Evolutionary conservation across 2,888 invertebrate genomes (phyloP), one percentile per base, ranked within the genome.

Genomic region (Notocelia uddmanniana): DNA sequence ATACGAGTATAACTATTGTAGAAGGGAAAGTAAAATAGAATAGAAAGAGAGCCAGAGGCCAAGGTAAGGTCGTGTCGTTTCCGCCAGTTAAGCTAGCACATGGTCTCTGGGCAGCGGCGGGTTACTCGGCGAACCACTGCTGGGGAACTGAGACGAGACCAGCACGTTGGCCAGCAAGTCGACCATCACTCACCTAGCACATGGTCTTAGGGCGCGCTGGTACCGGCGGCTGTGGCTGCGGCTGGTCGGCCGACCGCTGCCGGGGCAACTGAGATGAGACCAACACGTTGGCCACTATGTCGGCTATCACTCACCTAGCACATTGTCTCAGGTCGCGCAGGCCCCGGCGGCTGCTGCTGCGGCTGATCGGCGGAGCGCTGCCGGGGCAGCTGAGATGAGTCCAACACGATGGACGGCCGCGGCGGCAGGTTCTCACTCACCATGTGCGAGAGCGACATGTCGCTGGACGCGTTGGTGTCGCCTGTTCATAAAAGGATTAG

Each of bases 391-490:
- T 93, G 91, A 64, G 94, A 91, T 18, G 93, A 92, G 87, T 93
- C 93, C 81, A 93, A 87, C 81, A 94, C 91, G 73, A 94, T 94
- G 73, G 93, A 90, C 3, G 94, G 94, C 70, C 94, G 87, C 74
- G 94, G 94, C 2, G 94, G 94, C 15, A 90, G 84, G 79, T 79
- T 90, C 87, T 94, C 94, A 81, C 93, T 93, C 80, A 90, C 89
- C 93, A 94, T 91, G 85, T 93, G 93, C 76, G 94, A 94, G 5
- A 94, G 86, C 0, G 94, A 94, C 63, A 94, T 78, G 73, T 94
- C 94, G 81, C 94, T 94, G 0, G 94, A 94, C 0, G 92, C 93
- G 82, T 94, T 94, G 37, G 94, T 94, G 34, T 94, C 94, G 48
- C 92, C 94, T 94, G 81, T 6, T 15, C 5, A 15, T 15, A 6